phyloP scores from a whole-genome alignment of 1,140 invertebrate genomes.

The Diplogasteroides magnus region DNA sequence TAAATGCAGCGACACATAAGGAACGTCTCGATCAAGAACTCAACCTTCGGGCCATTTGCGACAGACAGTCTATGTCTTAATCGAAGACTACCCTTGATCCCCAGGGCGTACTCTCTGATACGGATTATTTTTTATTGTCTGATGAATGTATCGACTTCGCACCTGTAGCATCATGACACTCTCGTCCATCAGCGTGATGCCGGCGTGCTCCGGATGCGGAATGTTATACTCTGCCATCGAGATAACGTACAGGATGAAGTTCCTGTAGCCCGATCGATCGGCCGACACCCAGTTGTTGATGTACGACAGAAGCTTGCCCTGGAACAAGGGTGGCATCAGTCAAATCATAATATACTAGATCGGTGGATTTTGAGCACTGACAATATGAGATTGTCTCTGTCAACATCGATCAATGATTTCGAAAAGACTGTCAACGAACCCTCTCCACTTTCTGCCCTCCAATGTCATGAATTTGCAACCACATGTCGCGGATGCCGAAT shows the following conservation, averaged over 20 bases:
- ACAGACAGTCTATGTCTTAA: too few species aligned
- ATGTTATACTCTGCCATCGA: slow-evolving; percentile 44
- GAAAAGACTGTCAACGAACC: slow-evolving; percentile 16
- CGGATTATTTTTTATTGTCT: too few species aligned
- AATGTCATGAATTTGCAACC: slow-evolving; percentile 40
- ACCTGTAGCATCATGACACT: slow-evolving; percentile 33
- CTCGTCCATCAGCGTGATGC: slow-evolving; percentile 42
- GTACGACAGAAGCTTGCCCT: slow-evolving; percentile 39
- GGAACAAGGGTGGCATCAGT: background rate
- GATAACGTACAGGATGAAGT: slow-evolving; percentile 43
- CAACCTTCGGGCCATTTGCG: too few species aligned
- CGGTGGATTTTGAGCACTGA: slow-evolving; percentile 2
- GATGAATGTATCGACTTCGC: too few species aligned
- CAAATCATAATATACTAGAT: too few species aligned
- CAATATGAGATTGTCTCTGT: background rate
- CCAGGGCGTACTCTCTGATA: too few species aligned
- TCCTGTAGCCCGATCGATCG: slow-evolving; percentile 19
- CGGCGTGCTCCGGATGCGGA: slow-evolving; percentile 31
- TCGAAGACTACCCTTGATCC: too few species aligned
- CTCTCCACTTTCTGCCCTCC: slow-evolving; percentile 41
- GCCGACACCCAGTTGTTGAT: slow-evolving; percentile 33
- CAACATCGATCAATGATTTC: background rate
- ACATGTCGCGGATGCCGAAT: slow-evolving; percentile 34
- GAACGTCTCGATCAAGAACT: too few species aligned
- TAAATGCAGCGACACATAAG: too few species aligned